These are phyloP conservation scores for Hipposideros larvatus DNA, from an alignment of 2,797 vertebrate genomes.

Conservation along the genomic window DNA sequence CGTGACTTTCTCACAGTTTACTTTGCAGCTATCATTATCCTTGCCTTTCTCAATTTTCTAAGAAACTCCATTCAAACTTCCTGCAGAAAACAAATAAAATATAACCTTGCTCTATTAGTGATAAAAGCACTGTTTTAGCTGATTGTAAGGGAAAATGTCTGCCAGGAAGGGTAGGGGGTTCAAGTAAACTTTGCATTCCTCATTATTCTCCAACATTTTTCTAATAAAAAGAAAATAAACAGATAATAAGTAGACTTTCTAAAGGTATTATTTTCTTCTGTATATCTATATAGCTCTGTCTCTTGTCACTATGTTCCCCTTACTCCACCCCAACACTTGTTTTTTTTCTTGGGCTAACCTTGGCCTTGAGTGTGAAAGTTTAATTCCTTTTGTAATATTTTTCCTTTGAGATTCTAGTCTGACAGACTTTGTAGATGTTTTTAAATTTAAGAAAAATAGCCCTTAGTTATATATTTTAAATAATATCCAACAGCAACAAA, in stretches of 20 bases:
- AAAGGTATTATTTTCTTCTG: not conserved
- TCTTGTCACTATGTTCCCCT: not conserved
- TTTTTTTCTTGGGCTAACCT: not conserved
- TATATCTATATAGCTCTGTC: not conserved
- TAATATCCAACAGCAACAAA: conserved; percentile 34
- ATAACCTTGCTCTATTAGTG: conserved; percentile 54
- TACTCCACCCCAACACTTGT: not conserved
- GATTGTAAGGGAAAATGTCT: conserved; percentile 67
- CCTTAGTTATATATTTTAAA: conserved; percentile 42
- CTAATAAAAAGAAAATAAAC: not conserved
- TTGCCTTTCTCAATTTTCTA: not conserved
- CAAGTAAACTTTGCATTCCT: not conserved
- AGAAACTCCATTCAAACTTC: not conserved
- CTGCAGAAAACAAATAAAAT: conserved; percentile 73
- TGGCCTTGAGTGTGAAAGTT: not conserved
- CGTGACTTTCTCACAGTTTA: not conserved
- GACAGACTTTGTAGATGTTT: conserved; percentile 50
- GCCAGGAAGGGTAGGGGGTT: not conserved
- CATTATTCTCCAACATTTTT: conserved; percentile 17
- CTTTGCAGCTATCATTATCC: not conserved
- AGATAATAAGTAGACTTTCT: not conserved
- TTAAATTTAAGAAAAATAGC: conserved; percentile 50
- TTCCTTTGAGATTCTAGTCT: conserved; percentile 40
- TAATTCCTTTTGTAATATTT: conserved; percentile 53
- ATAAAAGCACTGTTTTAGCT: conserved; percentile 72